Evolutionary conservation across 2,797 vertebrate genomes (phyloP), one percentile per base, ranked within the genome.

Genomic region (Sebastes hubbsi): DNA sequence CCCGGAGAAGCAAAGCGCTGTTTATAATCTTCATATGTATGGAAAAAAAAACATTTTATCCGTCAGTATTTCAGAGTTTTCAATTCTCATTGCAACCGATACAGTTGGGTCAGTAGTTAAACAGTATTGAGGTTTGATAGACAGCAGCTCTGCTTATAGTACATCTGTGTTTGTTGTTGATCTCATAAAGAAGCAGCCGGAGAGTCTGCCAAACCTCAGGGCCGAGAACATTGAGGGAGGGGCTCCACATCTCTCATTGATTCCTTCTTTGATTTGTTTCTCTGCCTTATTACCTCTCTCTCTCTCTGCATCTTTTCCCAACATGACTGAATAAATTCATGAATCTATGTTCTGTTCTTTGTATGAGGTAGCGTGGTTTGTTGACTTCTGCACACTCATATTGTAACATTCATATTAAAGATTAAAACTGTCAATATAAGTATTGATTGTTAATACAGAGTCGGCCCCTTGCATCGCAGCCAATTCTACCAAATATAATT

Each of bases 251-350:
- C 7, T 49, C 42, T 65, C 63, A 82, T 56, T 20, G 81, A 85
- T 81, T 73, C 49, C 9, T 38, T 4, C 72, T 62, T 79, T 77
- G 68, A 81, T 87, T 87, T 81, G 38, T 77, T 81, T 85, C 38
- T 78, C 46, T 30, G 22, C 74, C 72, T 77, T 75, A 75, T 80
- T 83, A 63, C 54, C 36, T 49, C 55, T 29, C 29, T 32, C 29
- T 42, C 55, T 42, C 60, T 46, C 62, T 32, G 13, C 58, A 18
- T 14, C 25, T 30, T 60, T 69, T 55, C 56, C 30, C 59, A 49
- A 52, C 54, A 34, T 27, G 30, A 62, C 49, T 66, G 67, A 75
- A 73, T 80, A 27, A 59, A 75, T 64, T 67, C 61, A 36, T 73
- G 32, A 68, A 59, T 60, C 62, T 49, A 49, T 78, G 67, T 60